Conservation (phyloP, 2,113 vertebrate genomes). For the Thermophis baileyi region DNA sequence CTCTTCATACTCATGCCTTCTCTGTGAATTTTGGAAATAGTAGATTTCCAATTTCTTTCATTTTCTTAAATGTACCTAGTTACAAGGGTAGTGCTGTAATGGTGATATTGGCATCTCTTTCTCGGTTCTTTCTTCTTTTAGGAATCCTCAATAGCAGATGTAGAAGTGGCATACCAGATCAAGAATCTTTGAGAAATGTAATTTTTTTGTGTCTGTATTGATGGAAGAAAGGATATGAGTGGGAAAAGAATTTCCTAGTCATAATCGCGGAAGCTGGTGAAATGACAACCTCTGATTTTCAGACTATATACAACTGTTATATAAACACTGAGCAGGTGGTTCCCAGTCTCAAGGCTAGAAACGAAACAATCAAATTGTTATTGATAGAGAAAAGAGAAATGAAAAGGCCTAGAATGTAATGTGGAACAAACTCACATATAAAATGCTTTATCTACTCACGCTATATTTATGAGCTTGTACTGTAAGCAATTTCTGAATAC, state of each 20-base stretch:
- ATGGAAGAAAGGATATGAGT: background rate
- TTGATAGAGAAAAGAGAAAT: background rate
- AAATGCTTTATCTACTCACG: background rate
- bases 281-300: background rate
- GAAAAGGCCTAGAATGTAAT: background rate
- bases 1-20: background rate
- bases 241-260: background rate
- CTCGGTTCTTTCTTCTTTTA: background rate
- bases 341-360: background rate
- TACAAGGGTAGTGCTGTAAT: background rate
- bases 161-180: background rate
- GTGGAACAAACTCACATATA: background rate
- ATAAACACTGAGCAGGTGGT: background rate
- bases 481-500: background rate
- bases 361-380: background rate
- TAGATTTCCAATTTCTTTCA: background rate
- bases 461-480: background rate
- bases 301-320: background rate
- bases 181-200: background rate
- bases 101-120: background rate
- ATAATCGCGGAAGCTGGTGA: background rate
- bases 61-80: background rate
- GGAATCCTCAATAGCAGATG: background rate
- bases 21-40: background rate
- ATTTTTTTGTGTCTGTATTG: background rate